phyloP scores from a whole-genome alignment of 2,113 vertebrate genomes.

The Antennarius striatus region DNA sequence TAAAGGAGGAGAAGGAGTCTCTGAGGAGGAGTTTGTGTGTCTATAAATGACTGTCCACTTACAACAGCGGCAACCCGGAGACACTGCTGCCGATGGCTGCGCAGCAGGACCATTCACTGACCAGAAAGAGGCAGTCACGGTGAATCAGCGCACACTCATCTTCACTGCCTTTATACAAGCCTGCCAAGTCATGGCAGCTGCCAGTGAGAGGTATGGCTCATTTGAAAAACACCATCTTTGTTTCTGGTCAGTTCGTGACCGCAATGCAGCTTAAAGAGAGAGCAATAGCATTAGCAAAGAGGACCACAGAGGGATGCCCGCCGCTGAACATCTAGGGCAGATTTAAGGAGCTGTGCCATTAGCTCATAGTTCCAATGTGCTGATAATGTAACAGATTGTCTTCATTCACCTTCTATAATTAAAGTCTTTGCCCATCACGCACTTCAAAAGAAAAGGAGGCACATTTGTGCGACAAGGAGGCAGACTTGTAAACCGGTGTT shows the following conservation, averaged over 20 bases:
- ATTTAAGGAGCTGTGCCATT: neutral
- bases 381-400: too few species aligned
- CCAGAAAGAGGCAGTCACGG: slow-evolving; percentile 34
- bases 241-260: slow-evolving; percentile 37
- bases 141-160: slow-evolving; percentile 61
- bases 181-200: slow-evolving; percentile 53
- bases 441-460: neutral
- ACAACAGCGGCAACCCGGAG: slow-evolving; percentile 36
- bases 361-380: too few species aligned
- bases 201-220: slow-evolving; percentile 45
- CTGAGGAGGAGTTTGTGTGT: neutral
- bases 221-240: slow-evolving; percentile 35
- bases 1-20: slow-evolving; percentile 25
- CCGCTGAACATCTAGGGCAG: slow-evolving; percentile 34
- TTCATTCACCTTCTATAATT: neutral
- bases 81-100: slow-evolving; percentile 42
- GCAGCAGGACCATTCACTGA: slow-evolving; percentile 35
- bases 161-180: slow-evolving; percentile 38
- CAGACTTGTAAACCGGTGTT: neutral
- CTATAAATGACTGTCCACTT: slow-evolving; percentile 15
- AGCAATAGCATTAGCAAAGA: neutral
- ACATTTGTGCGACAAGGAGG: neutral
- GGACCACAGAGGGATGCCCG: neutral
- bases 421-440: neutral
- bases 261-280: slow-evolving; percentile 37